Percentiles rank a stretch among this genome's conserved stretches.
These are phyloP conservation scores for Ecdyonurus torrentis DNA, from an alignment of 2,888 invertebrate species.

Conservation along the genomic window DNA sequence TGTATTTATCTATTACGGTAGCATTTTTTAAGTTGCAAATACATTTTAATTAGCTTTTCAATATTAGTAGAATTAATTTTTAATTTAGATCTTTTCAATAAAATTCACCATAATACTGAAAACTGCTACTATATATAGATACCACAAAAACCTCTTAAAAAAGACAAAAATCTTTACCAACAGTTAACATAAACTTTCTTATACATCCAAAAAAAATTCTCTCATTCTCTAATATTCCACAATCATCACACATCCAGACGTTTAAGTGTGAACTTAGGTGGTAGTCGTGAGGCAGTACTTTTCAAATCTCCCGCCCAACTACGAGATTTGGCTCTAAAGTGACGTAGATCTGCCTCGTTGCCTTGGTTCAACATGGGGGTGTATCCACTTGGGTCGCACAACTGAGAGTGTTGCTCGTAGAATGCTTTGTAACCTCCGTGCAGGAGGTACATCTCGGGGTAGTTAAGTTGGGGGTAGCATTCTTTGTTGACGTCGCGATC, in stretches of 20 bases:
- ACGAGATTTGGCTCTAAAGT: slow-evolving; percentile 61
- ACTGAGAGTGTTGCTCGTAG: slow-evolving; percentile 43
- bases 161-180: too few relatives aligned
- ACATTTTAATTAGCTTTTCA: too few relatives aligned
- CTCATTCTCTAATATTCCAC: too few relatives aligned
- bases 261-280: background rate
- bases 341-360: slow-evolving; percentile 50
- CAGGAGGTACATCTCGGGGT: slow-evolving; percentile 86
- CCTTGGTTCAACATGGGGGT: slow-evolving; percentile 73
- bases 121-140: too few relatives aligned
- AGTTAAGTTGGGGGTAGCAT: slow-evolving; percentile 67
- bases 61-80: too few relatives aligned
- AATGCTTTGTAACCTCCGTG: slow-evolving; percentile 83
- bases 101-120: too few relatives aligned
- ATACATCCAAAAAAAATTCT: too few relatives aligned
- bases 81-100: too few relatives aligned
- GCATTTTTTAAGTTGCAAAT: too few relatives aligned
- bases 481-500: slow-evolving; percentile 69
- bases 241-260: background rate
- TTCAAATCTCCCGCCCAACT: slow-evolving; percentile 42
- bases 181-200: too few relatives aligned
- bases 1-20: too few relatives aligned
- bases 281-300: background rate
- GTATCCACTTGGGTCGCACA: slow-evolving; percentile 60
- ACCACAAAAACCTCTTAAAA: too few relatives aligned